Conservation (phyloP, 2,888 invertebrate genomes). For the Acrocera orbiculus region DNA sequence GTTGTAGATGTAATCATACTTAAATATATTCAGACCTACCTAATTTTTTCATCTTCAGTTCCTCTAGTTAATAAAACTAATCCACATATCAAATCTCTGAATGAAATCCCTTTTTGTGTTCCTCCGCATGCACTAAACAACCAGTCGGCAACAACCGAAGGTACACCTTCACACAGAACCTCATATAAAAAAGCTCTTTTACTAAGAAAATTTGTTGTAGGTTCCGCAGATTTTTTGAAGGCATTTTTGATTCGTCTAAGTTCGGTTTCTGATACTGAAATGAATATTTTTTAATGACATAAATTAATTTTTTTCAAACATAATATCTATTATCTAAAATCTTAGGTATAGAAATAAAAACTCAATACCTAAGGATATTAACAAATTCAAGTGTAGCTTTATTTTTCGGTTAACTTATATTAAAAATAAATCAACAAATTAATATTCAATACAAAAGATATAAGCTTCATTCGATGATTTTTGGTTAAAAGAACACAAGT, state of each 20-base stretch:
- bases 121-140: slow-evolving; percentile 74
- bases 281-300: background rate
- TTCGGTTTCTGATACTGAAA: slow-evolving; percentile 64
- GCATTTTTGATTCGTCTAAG: slow-evolving; percentile 70
- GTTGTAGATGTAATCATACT: slow-evolving; percentile 3
- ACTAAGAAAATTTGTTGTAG: slow-evolving; percentile 47
- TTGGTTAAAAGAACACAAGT: too few relatives aligned
- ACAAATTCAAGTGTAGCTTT: too few relatives aligned
- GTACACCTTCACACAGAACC: slow-evolving; percentile 75
- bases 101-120: slow-evolving; percentile 58
- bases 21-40: slow-evolving; percentile 34
- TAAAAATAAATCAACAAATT: too few relatives aligned
- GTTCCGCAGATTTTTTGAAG: slow-evolving; percentile 65
- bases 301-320: background rate
- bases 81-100: slow-evolving; percentile 70
- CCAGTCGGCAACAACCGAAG: slow-evolving; percentile 62
- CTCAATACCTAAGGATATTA: background rate
- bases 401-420: background rate
- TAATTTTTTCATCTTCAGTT: slow-evolving; percentile 67
- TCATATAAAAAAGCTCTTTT: slow-evolving; percentile 65
- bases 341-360: background rate
- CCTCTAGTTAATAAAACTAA: slow-evolving; percentile 74
- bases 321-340: background rate
- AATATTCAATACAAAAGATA: too few relatives aligned
- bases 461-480: too few relatives aligned